phyloP scores from a whole-genome alignment of 2,797 vertebrate genomes.

The Ciconia nigra region DNA sequence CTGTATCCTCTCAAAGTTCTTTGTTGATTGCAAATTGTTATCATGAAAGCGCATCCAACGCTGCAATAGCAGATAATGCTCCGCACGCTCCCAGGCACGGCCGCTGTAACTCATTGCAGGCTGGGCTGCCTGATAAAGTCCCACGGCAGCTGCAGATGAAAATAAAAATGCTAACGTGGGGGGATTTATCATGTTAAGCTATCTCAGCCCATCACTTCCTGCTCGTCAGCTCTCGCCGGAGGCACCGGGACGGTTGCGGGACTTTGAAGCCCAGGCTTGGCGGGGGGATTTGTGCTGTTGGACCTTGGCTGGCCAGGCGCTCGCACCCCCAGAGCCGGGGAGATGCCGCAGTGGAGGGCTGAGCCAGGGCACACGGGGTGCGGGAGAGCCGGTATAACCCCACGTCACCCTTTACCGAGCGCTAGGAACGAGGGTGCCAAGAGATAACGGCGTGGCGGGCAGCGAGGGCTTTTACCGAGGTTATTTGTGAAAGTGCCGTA shows the following conservation, averaged over 20 bases:
- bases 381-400: rapidly evolving
- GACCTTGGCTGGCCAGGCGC: rapidly evolving
- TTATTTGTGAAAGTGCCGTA: neutral
- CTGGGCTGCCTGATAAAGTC: neutral
- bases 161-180: neutral
- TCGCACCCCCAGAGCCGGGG: rapidly evolving
- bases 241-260: neutral
- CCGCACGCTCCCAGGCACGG: neutral
- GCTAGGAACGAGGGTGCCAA: neutral
- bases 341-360: neutral
- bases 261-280: neutral
- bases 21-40: slow-evolving; percentile 15
- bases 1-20: neutral
- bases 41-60: neutral
- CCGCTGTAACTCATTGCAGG: neutral
- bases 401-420: rapidly evolving
- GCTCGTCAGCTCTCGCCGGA: neutral
- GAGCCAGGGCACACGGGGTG: rapidly evolving
- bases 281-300: neutral
- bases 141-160: neutral
- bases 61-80: slow-evolving; percentile 18
- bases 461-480: neutral
- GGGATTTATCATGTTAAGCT: neutral
- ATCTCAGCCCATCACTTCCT: slow-evolving; percentile 15
- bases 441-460: neutral